Conservation (phyloP, 1,140 invertebrate genomes). For the Apis florea region DNA sequence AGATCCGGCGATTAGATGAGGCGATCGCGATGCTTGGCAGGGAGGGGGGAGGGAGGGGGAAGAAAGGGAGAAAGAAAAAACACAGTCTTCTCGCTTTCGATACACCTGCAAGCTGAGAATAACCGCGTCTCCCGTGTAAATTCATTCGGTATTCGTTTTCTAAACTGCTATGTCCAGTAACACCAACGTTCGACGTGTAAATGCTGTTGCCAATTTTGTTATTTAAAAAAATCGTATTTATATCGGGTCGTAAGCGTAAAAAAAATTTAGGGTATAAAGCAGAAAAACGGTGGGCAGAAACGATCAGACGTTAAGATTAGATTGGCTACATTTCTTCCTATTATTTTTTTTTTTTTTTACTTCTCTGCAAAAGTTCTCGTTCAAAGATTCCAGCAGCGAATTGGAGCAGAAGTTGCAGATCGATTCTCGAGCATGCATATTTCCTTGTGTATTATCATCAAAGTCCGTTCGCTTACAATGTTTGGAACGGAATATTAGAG, state of each 20-base stretch:
- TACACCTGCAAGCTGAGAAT: conserved; percentile 36
- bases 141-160: conserved; percentile 35
- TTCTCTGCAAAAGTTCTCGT: background rate
- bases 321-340: background rate
- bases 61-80: conserved; percentile 11
- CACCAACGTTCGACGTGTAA: conserved; percentile 4
- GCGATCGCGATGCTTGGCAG: conserved; percentile 14
- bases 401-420: background rate
- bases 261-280: too few relatives aligned
- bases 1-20: conserved; percentile 51
- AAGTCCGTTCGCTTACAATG: background rate
- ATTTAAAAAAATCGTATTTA: too few relatives aligned
- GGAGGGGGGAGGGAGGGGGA: too few relatives aligned
- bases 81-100: background rate
- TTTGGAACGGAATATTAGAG: background rate
- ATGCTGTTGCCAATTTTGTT: background rate
- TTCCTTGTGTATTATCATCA: background rate
- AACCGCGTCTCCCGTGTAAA: background rate
- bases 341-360: background rate
- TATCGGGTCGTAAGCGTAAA: too few relatives aligned
- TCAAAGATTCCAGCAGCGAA: too few relatives aligned
- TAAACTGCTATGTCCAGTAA: conserved; percentile 20
- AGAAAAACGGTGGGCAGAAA: too few relatives aligned
- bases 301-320: too few relatives aligned
- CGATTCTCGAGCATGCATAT: background rate